These are phyloP conservation scores for Cheilosia vulpina DNA, from an alignment of 2,888 invertebrate genomes.

Conservation along the genomic window DNA sequence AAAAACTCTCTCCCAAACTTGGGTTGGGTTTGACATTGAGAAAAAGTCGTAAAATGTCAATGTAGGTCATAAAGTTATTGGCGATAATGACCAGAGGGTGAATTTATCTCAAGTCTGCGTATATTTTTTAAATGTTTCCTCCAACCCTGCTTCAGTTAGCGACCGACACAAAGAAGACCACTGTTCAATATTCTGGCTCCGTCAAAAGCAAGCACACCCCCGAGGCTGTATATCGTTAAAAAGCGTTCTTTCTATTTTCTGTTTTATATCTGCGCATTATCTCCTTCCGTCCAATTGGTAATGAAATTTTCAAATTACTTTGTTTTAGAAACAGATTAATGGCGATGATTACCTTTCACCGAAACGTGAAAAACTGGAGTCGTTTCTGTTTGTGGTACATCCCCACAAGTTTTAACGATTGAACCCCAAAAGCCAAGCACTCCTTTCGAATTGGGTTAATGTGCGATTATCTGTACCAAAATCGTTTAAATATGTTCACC, in stretches of 20 bases:
- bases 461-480: conserved; percentile 15
- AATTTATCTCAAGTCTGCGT: neutral
- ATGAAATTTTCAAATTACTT: conserved; percentile 31
- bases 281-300: neutral
- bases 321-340: neutral
- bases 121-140: neutral
- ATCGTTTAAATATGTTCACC: conserved; percentile 12
- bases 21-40: neutral
- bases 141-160: neutral
- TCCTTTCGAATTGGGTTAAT: conserved; percentile 36
- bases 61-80: neutral
- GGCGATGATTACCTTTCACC: conserved; percentile 7
- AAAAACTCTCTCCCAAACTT: neutral
- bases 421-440: conserved; percentile 5
- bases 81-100: neutral
- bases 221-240: neutral
- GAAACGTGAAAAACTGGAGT: neutral
- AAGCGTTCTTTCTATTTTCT: neutral
- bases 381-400: conserved; percentile 18
- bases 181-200: too few relatives aligned
- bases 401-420: conserved; percentile 20
- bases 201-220: too few relatives aligned
- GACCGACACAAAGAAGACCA: too few relatives aligned
- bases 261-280: neutral
- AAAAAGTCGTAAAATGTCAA: neutral